Evolutionary conservation across 2,888 invertebrate genomes (phyloP), one percentile per base, ranked within the genome.

Genomic region (Antitype chi): DNA sequence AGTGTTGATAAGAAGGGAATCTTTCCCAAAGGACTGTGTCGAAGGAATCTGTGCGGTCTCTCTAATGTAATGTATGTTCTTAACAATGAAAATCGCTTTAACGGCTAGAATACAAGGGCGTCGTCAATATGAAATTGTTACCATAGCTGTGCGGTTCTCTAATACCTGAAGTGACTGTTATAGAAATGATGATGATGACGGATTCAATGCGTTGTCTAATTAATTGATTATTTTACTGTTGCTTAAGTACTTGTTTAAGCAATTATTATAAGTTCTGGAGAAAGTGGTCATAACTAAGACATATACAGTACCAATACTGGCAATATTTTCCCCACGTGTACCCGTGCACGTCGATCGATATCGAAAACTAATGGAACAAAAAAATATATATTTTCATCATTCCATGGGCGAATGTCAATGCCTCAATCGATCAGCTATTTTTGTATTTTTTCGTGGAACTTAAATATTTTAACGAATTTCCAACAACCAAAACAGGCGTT

Each of bases 1-100:
- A 69, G 38, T 68, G 73, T 64, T 55, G 62, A 67, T 68, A 70
- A 55, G 49, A 68, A 47, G 49, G 20, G 47, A 47, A 53, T 59
- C 59, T 77, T 9, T 15, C 47, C 28, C 55, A 0, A 5, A 32
- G 25, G 59, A 53, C 38, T 9, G 47, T 4, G 59, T 28, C 32
- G 64, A 25, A 11, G 43, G 7, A 15, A 53, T 1, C 38, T 52
- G 72, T 11, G 53, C 7, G 8, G 47, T 32, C n/a, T n/a, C n/a
- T 15, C 49, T 38, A 20, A 20, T 32, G 43, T 55, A 20, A 57
- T 13, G n/a, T n/a, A n/a, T n/a, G n/a, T n/a, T n/a, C n/a, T 20
- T 28, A 7, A 15, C 20, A 49, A 17, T 43, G 20, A n/a, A 53
- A 23, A 57, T n/a, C 7, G 38, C 2, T n/a, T 15, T 23, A 23